Evolutionary conservation across 2,113 vertebrate genomes (phyloP).

Genomic region (Burhinus oedicnemus): DNA sequence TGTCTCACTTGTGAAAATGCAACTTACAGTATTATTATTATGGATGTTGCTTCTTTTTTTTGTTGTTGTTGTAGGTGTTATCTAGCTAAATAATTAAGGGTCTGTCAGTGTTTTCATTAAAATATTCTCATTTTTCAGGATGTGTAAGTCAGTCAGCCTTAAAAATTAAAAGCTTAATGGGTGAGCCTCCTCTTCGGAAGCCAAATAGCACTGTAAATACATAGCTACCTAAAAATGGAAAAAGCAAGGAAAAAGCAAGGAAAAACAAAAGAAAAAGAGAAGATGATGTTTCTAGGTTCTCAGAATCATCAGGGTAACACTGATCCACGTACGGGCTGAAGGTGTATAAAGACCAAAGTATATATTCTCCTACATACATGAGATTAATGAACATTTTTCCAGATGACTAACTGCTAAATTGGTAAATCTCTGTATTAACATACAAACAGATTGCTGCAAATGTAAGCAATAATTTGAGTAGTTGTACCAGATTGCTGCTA

Average conservation of each 20-base stretch:
- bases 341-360: background rate
- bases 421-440: slow-evolving; percentile 22
- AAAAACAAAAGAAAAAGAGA: background rate
- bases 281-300: background rate
- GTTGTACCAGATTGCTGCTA: slow-evolving; percentile 5
- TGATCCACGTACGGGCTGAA: fast-evolving
- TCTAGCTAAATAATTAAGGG: slow-evolving; percentile 26
- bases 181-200: background rate
- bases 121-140: slow-evolving; percentile 36
- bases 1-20: slow-evolving; percentile 27
- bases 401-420: slow-evolving; percentile 21
- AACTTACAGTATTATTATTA: slow-evolving; percentile 14
- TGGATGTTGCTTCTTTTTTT: background rate
- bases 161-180: background rate
- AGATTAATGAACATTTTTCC: slow-evolving; percentile 21
- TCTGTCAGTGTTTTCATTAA: slow-evolving; percentile 50
- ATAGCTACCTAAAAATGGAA: background rate
- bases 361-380: background rate
- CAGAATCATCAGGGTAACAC: background rate
- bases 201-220: background rate
- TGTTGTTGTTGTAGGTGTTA: background rate
- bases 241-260: background rate
- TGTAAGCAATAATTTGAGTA: slow-evolving; percentile 25
- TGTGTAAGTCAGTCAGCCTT: background rate
- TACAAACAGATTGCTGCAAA: slow-evolving; percentile 30